Base-by-base conservation (phyloP, 2,797 vertebrate species). In the Hippocampus kuda region DNA sequence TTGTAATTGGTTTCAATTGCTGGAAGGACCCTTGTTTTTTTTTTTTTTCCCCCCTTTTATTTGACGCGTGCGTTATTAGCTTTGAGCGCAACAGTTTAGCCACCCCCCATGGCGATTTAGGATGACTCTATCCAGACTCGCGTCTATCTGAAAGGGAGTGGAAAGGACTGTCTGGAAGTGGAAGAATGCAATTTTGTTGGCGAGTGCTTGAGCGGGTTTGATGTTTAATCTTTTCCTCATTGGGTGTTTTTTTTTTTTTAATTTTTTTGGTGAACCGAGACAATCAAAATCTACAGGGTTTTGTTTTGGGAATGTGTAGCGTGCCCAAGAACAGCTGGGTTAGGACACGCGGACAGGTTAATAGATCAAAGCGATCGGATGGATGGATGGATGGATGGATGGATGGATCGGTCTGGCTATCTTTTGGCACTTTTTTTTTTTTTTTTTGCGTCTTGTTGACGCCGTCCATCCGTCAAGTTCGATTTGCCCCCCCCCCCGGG, bases 41-140 rank as follows among this genome's bases (percentile, higher is more conserved):
- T n/a, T n/a, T n/a, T n/a, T n/a, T n/a, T n/a, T n/a, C n/a, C 30
- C 30, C 9, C 6, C 9, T 54, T n/a, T 22, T 54, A n/a, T 54
- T 54, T n/a, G 53, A 24, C 8, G 2, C 53, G 53, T 54, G 53
- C 24, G 81, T 30, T 34, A 60, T 27, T 34, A 60, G 53, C 15
- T 18, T 27, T 1, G 3, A 27, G 30, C 27, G 12, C 12, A 5
- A 15, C 5, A 60, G 26, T 13, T 5, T 30, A 20, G n/a, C n/a
- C n/a, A 2, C 13, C 2, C 57, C 8, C 5, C 34, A 5, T 34
- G 16, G 26, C 30, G 57, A 34, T 60, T 60, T 27, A 60, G 18
- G n/a, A 54, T 34, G 26, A 27, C 12, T 27, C 27, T 27, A 60
- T 30, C 1, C 57, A 30, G 26, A 59, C 13, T 59, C 59, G 34